Conservation (phyloP, 2,888 invertebrate species). For the Mythimna loreyi region DNA sequence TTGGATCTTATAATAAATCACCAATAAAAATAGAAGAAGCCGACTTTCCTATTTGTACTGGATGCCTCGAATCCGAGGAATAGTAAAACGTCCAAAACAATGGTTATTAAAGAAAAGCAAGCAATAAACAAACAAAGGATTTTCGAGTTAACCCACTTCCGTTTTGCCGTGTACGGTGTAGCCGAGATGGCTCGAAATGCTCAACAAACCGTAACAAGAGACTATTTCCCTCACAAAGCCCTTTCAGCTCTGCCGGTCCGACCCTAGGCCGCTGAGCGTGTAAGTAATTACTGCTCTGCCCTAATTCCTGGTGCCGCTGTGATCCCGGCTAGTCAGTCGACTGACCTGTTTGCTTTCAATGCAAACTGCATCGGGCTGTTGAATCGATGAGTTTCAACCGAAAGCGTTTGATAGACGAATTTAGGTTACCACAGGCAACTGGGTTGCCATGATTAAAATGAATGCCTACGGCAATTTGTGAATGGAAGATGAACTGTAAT, state of each 20-base stretch:
- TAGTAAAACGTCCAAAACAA: slow-evolving; percentile 35
- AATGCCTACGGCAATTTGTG: neutral
- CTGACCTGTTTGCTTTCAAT: slow-evolving; percentile 75
- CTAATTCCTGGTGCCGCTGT: slow-evolving; percentile 79
- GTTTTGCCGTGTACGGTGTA: slow-evolving; percentile 43
- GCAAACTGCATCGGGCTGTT: slow-evolving; percentile 65
- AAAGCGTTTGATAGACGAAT: slow-evolving; percentile 41
- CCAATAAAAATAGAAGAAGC: slow-evolving; percentile 36
- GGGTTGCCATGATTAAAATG: slow-evolving; percentile 22
- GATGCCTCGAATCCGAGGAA: slow-evolving; percentile 14
- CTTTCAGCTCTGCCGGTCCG: slow-evolving; percentile 78
- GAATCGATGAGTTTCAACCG: slow-evolving; percentile 58
- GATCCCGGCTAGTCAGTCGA: slow-evolving; percentile 68
- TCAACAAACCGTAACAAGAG: slow-evolving; percentile 79
- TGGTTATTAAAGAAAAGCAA: slow-evolving; percentile 36
- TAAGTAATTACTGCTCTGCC: slow-evolving; percentile 85
- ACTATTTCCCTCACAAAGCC: slow-evolving; percentile 80
- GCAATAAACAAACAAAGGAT: slow-evolving; percentile 57
- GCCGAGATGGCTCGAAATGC: slow-evolving; percentile 69
- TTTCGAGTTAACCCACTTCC: slow-evolving; percentile 62
- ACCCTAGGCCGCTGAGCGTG: slow-evolving; percentile 74
- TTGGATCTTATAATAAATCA: slow-evolving; percentile 42
- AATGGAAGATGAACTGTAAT: slow-evolving; percentile 31
- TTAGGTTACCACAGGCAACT: slow-evolving; percentile 31
- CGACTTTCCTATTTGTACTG: slow-evolving; percentile 42